Base-by-base conservation (phyloP, 1,140 invertebrate species). In the Thaumatotibia leucotreta region DNA sequence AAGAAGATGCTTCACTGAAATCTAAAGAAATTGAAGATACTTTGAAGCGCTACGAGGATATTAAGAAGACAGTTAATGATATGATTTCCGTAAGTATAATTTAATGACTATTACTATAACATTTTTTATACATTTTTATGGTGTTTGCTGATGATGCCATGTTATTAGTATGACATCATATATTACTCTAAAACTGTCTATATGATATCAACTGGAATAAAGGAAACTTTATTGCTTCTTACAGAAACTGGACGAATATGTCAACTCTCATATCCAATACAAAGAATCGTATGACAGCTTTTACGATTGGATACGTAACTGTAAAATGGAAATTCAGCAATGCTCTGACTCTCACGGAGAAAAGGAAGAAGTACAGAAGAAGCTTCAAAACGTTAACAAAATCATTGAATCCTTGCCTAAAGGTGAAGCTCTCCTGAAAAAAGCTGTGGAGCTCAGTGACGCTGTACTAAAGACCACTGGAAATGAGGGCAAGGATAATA, bases 211-310 rank as follows among this genome's bases (percentile, higher is more conserved):
- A n/a, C n/a, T n/a, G n/a, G n/a, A n/a, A n/a, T n/a, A n/a, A n/a
- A n/a, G n/a, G n/a, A n/a, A 27, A 14, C n/a, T 61, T 20, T 3
- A 39, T 63, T 32, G 8, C 24, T 32, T 31, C 39, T 65, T 54
- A 20, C 67, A 95, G 90, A 94, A 93, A 74, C 88, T 97, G 27
- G 96, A 97, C 82, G 92, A 94, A 32, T 96, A 98, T 91, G 97
- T 98, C 0, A 95, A 95, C 67, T 94, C 96, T 65, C 97, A 98
- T 73, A 97, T 98, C 74, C 94, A 95, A 70, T 98, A 97, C 84
- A 96, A 96, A 76, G 94, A 94, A 74, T 93, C 94, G 0, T 96
- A 96, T 70, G 95, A 95, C 67, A 95, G 95, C 74, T 95, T 97
- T 70, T 94, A 95, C 52, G 97, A 98, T 70, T 98, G 96, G 96